Conservation (phyloP, 2,888 invertebrate species). For the Spodoptera picta region DNA sequence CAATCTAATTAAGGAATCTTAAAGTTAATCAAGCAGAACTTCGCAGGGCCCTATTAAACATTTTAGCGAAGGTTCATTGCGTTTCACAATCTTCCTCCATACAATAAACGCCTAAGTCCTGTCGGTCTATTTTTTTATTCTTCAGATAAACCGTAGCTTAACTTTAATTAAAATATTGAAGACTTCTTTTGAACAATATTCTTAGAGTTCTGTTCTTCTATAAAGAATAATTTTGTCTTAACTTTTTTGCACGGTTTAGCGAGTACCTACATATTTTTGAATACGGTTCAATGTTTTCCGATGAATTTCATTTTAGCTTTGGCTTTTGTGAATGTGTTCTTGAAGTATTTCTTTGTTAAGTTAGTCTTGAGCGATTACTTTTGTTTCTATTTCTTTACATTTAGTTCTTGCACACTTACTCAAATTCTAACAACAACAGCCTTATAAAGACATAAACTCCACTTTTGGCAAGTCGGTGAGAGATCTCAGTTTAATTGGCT, state of each 20-base stretch:
- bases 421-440: no score
- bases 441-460: no score
- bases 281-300: not conserved
- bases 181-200: conserved; percentile 17
- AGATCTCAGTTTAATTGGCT: no score
- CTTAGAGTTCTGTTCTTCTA: conserved; percentile 10
- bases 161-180: conserved; percentile 40
- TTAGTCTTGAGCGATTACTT: no score
- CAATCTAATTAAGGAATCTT: conserved; percentile 54
- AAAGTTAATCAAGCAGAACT: conserved; percentile 53
- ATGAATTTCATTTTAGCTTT: no score
- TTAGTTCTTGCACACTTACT: no score
- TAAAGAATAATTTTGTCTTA: conserved; percentile 8
- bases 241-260: conserved; percentile 1
- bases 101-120: conserved; percentile 34
- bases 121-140: conserved; percentile 12
- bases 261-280: no score
- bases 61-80: conserved; percentile 48
- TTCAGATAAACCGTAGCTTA: conserved; percentile 23
- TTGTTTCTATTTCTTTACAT: no score
- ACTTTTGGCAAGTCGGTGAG: no score
- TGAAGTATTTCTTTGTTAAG: no score
- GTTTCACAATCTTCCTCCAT: conserved; percentile 31
- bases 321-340: no score
- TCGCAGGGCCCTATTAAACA: conserved; percentile 43